Percentiles rank a stretch among this genome's conserved stretches.
Evolutionary conservation across 1,140 invertebrate genomes (phyloP).

Genomic region (Bombus impatiens): DNA sequence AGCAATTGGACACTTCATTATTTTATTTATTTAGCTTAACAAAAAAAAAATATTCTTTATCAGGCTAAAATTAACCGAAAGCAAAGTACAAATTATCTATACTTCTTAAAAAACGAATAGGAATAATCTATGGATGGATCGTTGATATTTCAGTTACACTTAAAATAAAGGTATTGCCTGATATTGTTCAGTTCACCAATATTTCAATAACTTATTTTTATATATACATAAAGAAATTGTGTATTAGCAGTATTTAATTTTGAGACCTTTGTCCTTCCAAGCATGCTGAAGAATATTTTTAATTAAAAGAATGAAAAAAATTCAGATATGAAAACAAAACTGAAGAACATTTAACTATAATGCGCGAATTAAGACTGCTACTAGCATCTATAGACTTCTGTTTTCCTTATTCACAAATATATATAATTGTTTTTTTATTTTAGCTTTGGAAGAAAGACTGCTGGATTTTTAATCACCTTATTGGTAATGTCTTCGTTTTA

Average conservation of each 20-base stretch:
- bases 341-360: background rate
- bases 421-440: constrained; percentile 59
- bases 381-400: background rate
- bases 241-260: background rate
- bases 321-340: background rate
- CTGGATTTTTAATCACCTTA: constrained; percentile 49
- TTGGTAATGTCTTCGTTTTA: constrained; percentile 49
- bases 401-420: background rate
- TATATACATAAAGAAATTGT: background rate
- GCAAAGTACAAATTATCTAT: constrained; percentile 2
- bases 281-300: constrained; percentile 14
- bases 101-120: background rate
- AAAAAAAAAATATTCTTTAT: constrained; percentile 12
- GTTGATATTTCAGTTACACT: background rate
- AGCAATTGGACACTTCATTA: background rate
- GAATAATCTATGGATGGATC: background rate
- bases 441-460: constrained; percentile 56
- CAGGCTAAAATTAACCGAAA: background rate
- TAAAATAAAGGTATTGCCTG: background rate
- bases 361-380: background rate
- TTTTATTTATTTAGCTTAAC: constrained; percentile 1
- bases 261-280: background rate
- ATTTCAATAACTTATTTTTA: background rate
- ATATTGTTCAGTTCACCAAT: constrained; percentile 4
- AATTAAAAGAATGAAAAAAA: background rate